A percentile compares a stretch with the other conserved stretches of the same genome.
These are phyloP conservation scores for Xyrichtys novacula DNA, from an alignment of 2,797 vertebrate genomes.

Conservation along the genomic window DNA sequence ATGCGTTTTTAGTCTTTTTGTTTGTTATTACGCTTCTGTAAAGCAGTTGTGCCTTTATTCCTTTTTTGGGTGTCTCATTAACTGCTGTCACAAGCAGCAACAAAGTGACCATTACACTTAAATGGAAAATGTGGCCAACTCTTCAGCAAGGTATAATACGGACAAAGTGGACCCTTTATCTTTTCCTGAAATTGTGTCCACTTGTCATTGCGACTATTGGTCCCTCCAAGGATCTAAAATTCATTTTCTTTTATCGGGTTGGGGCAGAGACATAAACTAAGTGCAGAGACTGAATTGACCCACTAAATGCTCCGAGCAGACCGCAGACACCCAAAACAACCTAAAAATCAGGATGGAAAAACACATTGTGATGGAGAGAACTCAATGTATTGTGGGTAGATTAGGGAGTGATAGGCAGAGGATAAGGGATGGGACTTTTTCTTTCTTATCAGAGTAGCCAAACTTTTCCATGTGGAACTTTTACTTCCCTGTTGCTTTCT, in stretches of 20 bases:
- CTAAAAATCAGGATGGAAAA: constrained; percentile 32
- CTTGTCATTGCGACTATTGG: constrained; percentile 10
- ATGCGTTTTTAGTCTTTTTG: too few species aligned
- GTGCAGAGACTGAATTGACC: constrained; percentile 33
- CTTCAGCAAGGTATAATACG: neutral
- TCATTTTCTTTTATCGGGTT: constrained; percentile 48
- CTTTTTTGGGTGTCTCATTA: neutral
- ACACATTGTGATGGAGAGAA: neutral
- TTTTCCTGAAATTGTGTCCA: constrained; percentile 9
- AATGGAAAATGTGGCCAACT: constrained; percentile 7
- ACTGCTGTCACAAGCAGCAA: neutral
- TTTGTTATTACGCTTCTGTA: too few species aligned
- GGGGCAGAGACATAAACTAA: constrained; percentile 29
- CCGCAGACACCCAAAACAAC: constrained; percentile 31
- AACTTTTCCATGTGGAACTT: constrained; percentile 56
- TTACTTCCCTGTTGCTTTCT: constrained; percentile 38
- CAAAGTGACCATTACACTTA: neutral
- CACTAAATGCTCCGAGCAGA: constrained; percentile 38
- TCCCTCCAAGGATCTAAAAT: constrained; percentile 25
- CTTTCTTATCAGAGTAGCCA: constrained; percentile 16
- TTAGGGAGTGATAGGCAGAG: constrained; percentile 33
- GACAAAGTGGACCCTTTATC: neutral
- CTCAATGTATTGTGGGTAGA: constrained; percentile 17
- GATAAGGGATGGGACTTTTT: constrained; percentile 10
- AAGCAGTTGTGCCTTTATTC: too few species aligned